Evolutionary conservation across 92 coral and sea anemone species (phyloP), one percentile per base, ranked within the genome.

Genomic region (Phenganax marumi): DNA sequence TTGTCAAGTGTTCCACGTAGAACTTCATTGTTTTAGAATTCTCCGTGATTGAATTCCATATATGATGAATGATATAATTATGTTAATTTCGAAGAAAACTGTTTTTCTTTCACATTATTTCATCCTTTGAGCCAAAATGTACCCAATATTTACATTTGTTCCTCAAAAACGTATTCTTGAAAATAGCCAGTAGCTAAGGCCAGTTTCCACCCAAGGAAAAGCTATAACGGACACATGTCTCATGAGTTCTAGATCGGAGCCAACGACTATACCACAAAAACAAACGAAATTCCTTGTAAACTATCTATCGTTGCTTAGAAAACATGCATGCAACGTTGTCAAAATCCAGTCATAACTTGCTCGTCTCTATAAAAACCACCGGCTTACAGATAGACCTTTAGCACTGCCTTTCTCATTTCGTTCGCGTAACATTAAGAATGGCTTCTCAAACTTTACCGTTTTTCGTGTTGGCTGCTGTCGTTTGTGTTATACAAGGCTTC

Each of bases 281-380:
- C 81, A 56, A 78, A 78, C 2, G 73, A 78, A 78, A 78, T 78
- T 78, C 71, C 60, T 14, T 61, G 61, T 58, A 61, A 66, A 62
- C 0, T 3, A 19, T 25, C 39, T 46, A 8, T 13, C 56, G 83
- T 78, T 78, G 83, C 83, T 48, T 43, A 63, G 83, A 7, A 46
- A 23, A 21, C 83, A 19, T 1, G 22, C 22, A 13, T 78, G 83
- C 83, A 78, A 78, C 83, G 83, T 78, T 58, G 83, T 21, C 73
- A 61, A 78, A 61, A 43, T 57, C 73, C 24, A 21, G 83, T 78
- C 83, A 78, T 22, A 73, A 61, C 46, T 18, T 50, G 17, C 14
- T 2, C 4, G 33, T 6, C 50, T 12, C n/a, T n/a, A 77, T 77
- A 77, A 78, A 78, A 78, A 57, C 83, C 48, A 49, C 56, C 68